Conservation (phyloP, 2,888 invertebrate genomes). For the Mechanitis messenoides region DNA sequence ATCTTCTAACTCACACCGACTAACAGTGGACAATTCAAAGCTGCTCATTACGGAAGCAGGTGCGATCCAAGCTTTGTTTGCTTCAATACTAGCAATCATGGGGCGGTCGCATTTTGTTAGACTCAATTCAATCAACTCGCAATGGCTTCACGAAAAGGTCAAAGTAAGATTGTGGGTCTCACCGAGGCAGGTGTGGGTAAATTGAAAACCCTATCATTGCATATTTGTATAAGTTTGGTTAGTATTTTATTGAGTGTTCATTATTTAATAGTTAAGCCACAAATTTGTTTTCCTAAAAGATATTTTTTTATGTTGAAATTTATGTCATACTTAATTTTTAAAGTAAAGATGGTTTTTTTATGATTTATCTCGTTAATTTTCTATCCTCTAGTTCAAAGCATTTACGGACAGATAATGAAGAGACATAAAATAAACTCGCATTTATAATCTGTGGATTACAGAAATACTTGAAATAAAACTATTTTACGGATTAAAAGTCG, state of each 20-base stretch:
- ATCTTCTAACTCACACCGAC: conserved; percentile 13
- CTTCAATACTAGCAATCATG: conserved; percentile 24
- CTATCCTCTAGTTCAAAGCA: too few relatives aligned
- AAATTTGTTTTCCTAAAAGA: too few relatives aligned
- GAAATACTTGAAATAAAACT: too few relatives aligned
- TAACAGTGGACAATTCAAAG: conserved; percentile 14
- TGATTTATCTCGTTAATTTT: too few relatives aligned
- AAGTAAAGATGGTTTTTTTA: too few relatives aligned
- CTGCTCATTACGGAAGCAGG: conserved; percentile 21
- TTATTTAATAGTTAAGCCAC: too few relatives aligned
- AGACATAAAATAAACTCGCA: too few relatives aligned
- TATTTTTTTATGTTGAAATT: too few relatives aligned
- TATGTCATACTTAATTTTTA: too few relatives aligned
- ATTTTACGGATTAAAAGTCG: too few relatives aligned
- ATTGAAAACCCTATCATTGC: conserved; percentile 1
- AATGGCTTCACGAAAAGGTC: conserved; percentile 12
- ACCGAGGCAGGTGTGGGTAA: neutral
- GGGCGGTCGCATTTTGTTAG: conserved; percentile 14
- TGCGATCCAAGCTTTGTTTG: conserved; percentile 23
- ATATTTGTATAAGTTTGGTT: neutral
- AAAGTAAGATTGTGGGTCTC: conserved; percentile 4
- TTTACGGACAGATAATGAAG: too few relatives aligned
- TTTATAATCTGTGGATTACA: too few relatives aligned
- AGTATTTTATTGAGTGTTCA: neutral
- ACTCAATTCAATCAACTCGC: conserved; percentile 18